Evolutionary conservation across 2,113 vertebrate genomes (phyloP).

Genomic region (Conger conger): DNA sequence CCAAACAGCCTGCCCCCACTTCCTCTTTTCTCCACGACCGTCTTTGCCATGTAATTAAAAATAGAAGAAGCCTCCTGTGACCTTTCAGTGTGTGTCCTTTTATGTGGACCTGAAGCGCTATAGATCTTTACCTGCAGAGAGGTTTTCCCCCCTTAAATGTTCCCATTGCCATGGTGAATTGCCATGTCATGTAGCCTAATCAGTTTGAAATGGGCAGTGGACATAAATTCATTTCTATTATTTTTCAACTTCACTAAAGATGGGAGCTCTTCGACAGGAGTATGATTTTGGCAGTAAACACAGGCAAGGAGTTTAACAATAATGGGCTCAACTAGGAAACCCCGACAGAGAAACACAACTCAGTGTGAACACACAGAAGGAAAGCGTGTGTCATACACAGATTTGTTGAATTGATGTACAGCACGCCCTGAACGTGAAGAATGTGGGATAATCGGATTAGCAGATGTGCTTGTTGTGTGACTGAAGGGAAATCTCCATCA

Average conservation of each 20-base stretch:
- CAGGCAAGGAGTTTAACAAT: not conserved
- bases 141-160: not conserved
- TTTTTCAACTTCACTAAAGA: not conserved
- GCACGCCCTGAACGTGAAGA: not conserved
- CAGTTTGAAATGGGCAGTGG: not conserved
- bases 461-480: not conserved
- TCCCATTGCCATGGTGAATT: not conserved
- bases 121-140: not conserved
- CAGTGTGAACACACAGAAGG: not conserved
- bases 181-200: not conserved
- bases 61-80: not conserved
- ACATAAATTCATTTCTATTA: not conserved
- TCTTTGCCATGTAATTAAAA: not conserved
- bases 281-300: not conserved
- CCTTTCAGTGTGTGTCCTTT: not conserved
- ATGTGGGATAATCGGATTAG: not conserved
- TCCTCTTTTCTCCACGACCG: not conserved
- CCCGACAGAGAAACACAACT: not conserved
- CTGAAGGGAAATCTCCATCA: not conserved
- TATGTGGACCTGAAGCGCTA: not conserved
- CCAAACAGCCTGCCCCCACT: not conserved
- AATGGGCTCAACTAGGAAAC: not conserved
- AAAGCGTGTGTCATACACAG: not conserved
- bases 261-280: not conserved
- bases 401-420: not conserved